Evolutionary conservation across 2,113 vertebrate species (phyloP).

Genomic region (Peromyscus maniculatus): DNA sequence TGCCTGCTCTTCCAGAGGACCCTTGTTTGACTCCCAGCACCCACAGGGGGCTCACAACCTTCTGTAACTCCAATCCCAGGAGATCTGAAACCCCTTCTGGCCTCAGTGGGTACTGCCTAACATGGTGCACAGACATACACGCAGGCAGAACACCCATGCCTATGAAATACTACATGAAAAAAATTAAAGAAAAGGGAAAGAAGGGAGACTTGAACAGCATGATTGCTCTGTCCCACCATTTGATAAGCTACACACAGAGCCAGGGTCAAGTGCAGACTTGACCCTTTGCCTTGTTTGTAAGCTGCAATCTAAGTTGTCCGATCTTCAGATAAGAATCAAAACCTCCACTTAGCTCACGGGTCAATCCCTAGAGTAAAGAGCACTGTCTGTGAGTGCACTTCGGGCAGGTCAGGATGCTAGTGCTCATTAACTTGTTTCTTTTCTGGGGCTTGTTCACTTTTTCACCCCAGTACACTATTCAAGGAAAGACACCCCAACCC

Average conservation of each 20-base stretch:
- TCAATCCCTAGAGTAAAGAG: background rate
- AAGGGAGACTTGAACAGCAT: background rate
- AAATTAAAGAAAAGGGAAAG: background rate
- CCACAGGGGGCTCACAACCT: background rate
- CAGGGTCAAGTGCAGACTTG: background rate
- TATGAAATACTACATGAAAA: background rate
- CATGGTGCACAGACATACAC: background rate
- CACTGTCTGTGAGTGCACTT: background rate
- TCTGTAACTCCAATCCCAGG: background rate
- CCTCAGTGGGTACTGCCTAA: background rate
- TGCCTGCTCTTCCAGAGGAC: background rate
- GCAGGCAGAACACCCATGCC: background rate
- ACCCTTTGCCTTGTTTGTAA: background rate
- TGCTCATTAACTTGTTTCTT: background rate
- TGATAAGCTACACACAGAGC: background rate
- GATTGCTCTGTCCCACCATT: background rate
- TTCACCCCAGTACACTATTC: background rate
- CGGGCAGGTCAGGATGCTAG: background rate
- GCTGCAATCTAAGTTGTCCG: background rate
- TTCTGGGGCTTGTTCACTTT: background rate
- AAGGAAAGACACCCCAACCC: constrained; percentile 2
- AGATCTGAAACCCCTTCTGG: background rate
- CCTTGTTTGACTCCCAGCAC: background rate
- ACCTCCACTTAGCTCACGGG: background rate
- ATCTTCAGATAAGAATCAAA: background rate